Conservation (phyloP, 2,888 invertebrate species). For the Steinernema scapterisci region DNA sequence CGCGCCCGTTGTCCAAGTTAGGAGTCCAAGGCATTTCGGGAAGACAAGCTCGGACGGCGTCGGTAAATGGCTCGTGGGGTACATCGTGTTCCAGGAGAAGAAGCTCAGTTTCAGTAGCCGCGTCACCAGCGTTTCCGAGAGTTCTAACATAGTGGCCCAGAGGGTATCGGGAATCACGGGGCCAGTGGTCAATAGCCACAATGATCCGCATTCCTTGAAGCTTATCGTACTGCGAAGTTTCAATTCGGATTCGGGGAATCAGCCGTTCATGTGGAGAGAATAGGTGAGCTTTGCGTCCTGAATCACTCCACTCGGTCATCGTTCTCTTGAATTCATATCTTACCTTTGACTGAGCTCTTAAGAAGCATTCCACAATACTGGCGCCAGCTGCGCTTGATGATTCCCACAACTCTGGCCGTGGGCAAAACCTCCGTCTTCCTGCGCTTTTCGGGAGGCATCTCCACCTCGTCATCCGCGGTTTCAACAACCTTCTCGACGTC, state of each 20-base stretch:
- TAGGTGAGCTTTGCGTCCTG: slow-evolving; percentile 75
- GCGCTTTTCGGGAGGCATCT: slow-evolving; percentile 47
- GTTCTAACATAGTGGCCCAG: slow-evolving; percentile 89
- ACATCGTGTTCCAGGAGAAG: slow-evolving; percentile 93
- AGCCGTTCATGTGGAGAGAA: slow-evolving; percentile 92
- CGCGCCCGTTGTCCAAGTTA: slow-evolving; percentile 71
- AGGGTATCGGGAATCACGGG: slow-evolving; percentile 71
- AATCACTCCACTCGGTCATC: neutral
- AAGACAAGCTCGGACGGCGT: slow-evolving; percentile 86
- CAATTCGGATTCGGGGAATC: slow-evolving; percentile 91
- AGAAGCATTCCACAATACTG: slow-evolving; percentile 88
- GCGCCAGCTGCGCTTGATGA: slow-evolving; percentile 92
- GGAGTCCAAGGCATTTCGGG: slow-evolving; percentile 73
- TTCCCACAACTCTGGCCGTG: slow-evolving; percentile 86
- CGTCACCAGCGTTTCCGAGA: slow-evolving; percentile 88
- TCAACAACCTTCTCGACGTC: slow-evolving; percentile 48
- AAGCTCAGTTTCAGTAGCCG: slow-evolving; percentile 94
- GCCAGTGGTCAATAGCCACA: slow-evolving; percentile 96
- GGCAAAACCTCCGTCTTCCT: slow-evolving; percentile 69
- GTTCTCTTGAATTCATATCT: neutral
- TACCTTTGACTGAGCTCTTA: neutral
- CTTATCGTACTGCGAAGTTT: slow-evolving; percentile 77
- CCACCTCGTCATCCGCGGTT: slow-evolving; percentile 26
- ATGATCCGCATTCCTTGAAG: slow-evolving; percentile 77
- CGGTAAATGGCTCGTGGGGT: slow-evolving; percentile 91